phyloP scores from a whole-genome alignment of 2,113 vertebrate genomes.

The Ivindomyrus marchei region DNA sequence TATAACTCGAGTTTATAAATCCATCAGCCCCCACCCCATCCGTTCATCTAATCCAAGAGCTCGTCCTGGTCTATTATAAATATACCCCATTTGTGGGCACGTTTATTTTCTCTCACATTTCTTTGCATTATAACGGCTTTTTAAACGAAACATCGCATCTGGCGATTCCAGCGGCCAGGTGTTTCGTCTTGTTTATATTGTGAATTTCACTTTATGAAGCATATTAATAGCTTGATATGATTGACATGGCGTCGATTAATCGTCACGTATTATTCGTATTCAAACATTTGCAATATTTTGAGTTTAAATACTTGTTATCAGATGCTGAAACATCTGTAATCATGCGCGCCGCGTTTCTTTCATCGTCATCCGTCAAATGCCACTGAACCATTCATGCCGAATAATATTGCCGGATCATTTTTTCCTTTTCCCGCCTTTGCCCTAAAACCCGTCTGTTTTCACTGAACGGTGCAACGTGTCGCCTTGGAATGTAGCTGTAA shows the following conservation, averaged over 20 bases:
- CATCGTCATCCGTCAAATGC: not conserved
- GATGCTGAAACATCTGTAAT: not conserved
- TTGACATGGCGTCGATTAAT: not conserved
- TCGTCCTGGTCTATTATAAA: not conserved
- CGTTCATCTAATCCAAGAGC: not conserved
- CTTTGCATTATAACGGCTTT: not conserved
- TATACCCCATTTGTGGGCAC: not conserved
- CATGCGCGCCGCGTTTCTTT: not conserved
- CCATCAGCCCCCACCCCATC: not conserved
- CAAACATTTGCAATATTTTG: not conserved
- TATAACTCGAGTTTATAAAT: conserved; percentile 2
- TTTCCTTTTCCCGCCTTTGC: conserved; percentile 34
- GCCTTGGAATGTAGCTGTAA: conserved; percentile 22
- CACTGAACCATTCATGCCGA: not conserved
- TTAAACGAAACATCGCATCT: not conserved
- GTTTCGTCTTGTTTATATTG: not conserved
- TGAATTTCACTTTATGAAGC: not conserved
- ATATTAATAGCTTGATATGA: not conserved
- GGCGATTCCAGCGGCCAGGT: not conserved
- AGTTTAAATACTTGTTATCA: not conserved
- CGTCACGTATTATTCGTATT: not conserved
- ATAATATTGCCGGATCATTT: conserved; percentile 4
- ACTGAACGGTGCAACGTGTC: conserved; percentile 21
- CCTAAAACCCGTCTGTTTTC: not conserved
- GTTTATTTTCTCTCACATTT: not conserved